Evolutionary conservation across 2,888 invertebrate species (phyloP), one percentile per base, ranked within the genome.

Genomic region (Podotricha telesiphe): DNA sequence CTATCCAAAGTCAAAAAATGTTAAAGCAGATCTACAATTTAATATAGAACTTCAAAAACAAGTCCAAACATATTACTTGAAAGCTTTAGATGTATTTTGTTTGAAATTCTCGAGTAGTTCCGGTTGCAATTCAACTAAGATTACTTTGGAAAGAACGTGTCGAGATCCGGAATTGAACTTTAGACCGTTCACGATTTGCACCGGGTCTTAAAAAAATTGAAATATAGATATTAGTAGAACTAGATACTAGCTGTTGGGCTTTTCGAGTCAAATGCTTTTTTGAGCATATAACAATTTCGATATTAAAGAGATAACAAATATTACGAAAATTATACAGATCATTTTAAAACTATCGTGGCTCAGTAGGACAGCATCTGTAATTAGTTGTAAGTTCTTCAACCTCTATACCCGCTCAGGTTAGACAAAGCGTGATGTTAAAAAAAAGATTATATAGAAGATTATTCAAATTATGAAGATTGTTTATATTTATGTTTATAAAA

Each of bases 101-200:
- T 65, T 37, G 40, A 59, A 66, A 59, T 28, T 66, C 66, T 19
- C 59, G n/a, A 56, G 45, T 28, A 55, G 64, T 65, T 65, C 34
- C 55, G n/a, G 40, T 56, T 22, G 62, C 67, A 51, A 68, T 63
- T 55, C 47, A 48, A 68, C 63, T 63, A 56, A 68, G 56, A 68
- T 68, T 63, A 63, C 55, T 63, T 47, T n/a, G 17, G 22, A 28
- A 20, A 61, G 59, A 67, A 63, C 63, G 68, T 68, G 62, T 62
- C 63, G 34, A 68, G 55, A 28, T 40, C 55, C 6, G 45, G 63
- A 63, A 63, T 68, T 63, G 68, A 63, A 63, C 63, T 68, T 56
- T 13, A 53, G 22, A 63, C 47, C 48, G 45, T 48, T 48, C 58
- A 65, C 47, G 20, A n/a, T 61, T 22, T 45, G 37, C 56, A n/a